These are phyloP conservation scores for Nannoperca australis DNA, from an alignment of 2,797 vertebrate species.

Conservation along the genomic window DNA sequence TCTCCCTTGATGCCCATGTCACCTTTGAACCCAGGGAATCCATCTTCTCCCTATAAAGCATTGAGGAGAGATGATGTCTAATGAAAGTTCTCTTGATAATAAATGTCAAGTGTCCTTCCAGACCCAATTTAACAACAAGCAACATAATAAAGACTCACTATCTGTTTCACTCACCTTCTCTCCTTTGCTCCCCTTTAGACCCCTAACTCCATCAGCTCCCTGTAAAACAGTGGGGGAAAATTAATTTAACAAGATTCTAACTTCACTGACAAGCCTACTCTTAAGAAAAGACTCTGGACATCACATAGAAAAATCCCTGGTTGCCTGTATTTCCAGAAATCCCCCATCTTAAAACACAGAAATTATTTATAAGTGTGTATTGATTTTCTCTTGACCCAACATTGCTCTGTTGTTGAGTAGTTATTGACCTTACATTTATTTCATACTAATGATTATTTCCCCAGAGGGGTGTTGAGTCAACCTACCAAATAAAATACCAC, in stretches of 20 bases:
- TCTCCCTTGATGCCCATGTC: slow-evolving; percentile 92
- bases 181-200: slow-evolving; percentile 93
- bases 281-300: not conserved
- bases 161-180: slow-evolving; percentile 87
- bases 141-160: not conserved
- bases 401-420: slow-evolving; percentile 44
- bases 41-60: slow-evolving; percentile 90
- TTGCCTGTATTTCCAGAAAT: slow-evolving; percentile 20
- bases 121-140: slow-evolving; percentile 31
- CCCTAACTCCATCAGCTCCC: slow-evolving; percentile 93
- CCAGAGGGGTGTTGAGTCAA: slow-evolving; percentile 15
- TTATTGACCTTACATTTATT: slow-evolving; percentile 60
- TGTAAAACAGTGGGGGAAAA: slow-evolving; percentile 62
- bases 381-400: slow-evolving; percentile 62
- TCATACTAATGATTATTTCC: slow-evolving; percentile 38
- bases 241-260: slow-evolving; percentile 6
- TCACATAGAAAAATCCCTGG: slow-evolving; percentile 5
- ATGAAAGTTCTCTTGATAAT: slow-evolving; percentile 28
- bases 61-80: slow-evolving; percentile 37
- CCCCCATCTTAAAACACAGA: slow-evolving; percentile 17
- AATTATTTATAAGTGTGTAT: slow-evolving; percentile 53
- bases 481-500: slow-evolving; percentile 19
- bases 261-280: not conserved
- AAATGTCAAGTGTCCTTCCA: slow-evolving; percentile 36
- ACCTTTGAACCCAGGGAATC: slow-evolving; percentile 93